Percentiles rank a stretch among this genome's conserved stretches.
phyloP scores from a whole-genome alignment of 2,797 vertebrate genomes.

The Nyctalus aviator region DNA sequence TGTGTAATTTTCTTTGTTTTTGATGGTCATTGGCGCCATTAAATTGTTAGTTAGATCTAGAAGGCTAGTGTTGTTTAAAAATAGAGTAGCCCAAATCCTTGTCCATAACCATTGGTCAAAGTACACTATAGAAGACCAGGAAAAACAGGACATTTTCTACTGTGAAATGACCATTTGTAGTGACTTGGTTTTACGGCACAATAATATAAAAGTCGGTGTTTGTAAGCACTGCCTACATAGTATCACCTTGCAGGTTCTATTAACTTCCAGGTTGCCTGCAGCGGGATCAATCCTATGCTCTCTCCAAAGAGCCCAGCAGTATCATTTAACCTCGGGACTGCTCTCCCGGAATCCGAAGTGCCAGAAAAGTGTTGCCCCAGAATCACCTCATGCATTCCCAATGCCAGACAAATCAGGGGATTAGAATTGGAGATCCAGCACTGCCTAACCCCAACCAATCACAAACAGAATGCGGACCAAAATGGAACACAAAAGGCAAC shows the following conservation, averaged over 20 bases:
- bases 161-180: neutral
- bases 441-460: neutral
- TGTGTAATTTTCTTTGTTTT: constrained; percentile 71
- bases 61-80: constrained; percentile 60
- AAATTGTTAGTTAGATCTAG: constrained; percentile 73
- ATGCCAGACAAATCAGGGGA: neutral
- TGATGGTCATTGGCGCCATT: neutral
- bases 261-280: neutral
- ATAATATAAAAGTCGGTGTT: neutral
- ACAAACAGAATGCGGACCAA: neutral
- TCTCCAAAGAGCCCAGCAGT: neutral
- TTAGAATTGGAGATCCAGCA: neutral
- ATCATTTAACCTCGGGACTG: neutral
- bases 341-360: neutral
- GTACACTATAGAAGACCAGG: neutral
- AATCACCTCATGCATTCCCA: neutral
- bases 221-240: neutral
- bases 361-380: no score
- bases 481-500: neutral
- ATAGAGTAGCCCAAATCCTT: constrained; percentile 55
- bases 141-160: neutral
- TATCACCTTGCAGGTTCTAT: neutral
- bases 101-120: constrained; percentile 9
- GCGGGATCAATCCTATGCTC: fast-evolving
- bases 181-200: neutral